Evolutionary conservation across 2,888 invertebrate genomes (phyloP).

Genomic region (Dynastes tityus): DNA sequence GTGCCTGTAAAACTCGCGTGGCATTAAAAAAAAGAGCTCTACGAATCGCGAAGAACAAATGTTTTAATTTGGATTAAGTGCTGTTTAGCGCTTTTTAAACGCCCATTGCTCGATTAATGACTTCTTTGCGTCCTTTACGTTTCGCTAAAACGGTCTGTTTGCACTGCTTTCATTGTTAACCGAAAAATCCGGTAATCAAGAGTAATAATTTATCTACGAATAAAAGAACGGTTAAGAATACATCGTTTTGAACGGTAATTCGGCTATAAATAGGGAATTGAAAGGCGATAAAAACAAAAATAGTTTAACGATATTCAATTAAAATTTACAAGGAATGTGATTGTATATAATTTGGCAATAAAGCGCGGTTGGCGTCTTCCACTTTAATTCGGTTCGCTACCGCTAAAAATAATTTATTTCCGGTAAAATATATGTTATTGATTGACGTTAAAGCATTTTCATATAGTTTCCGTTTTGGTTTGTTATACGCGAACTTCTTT

Average conservation of each 20-base stretch:
- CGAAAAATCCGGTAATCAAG: constrained; percentile 13
- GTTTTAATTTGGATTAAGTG: constrained; percentile 43
- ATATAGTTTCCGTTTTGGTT: too few relatives aligned
- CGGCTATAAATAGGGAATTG: too few relatives aligned
- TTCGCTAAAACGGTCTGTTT: constrained; percentile 27
- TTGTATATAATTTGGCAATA: too few relatives aligned
- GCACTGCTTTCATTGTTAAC: neutral
- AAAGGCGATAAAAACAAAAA: too few relatives aligned
- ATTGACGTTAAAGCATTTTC: too few relatives aligned
- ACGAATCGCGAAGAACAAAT: constrained; percentile 39
- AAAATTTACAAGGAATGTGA: too few relatives aligned
- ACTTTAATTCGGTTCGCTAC: too few relatives aligned
- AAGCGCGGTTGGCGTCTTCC: too few relatives aligned
- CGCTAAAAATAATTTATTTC: too few relatives aligned
- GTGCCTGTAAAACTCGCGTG: constrained; percentile 44
- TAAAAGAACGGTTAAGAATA: constrained; percentile 1
- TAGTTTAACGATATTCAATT: too few relatives aligned
- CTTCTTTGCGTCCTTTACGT: constrained; percentile 29
- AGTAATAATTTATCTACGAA: constrained; percentile 16
- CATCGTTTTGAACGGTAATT: constrained; percentile 2
- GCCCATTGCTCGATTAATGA: constrained; percentile 37
- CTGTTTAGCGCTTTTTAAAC: constrained; percentile 40
- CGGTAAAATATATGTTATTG: too few relatives aligned
- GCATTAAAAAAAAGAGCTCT: constrained; percentile 37
- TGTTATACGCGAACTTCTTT: too few relatives aligned